Evolutionary conservation across 1,140 invertebrate genomes (phyloP).

Genomic region (Oncopodura yosiiana): DNA sequence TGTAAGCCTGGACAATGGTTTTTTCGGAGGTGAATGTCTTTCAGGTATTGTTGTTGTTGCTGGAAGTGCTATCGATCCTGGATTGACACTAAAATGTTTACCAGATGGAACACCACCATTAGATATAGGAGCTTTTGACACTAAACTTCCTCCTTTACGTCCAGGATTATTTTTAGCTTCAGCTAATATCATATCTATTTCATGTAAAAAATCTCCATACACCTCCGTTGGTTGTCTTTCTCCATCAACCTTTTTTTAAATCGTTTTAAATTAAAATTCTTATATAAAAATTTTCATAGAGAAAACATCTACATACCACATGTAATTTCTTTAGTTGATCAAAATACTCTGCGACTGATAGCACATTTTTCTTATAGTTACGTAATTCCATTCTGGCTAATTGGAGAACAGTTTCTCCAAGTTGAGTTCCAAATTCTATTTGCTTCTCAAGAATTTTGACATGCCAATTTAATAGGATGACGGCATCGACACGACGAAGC

Average conservation of each 20-base stretch:
- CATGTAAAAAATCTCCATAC: slow-evolving; percentile 60
- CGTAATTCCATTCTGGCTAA: slow-evolving; percentile 74
- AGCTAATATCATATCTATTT: slow-evolving; percentile 55
- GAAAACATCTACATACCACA: slow-evolving; percentile 56
- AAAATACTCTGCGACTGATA: slow-evolving; percentile 79
- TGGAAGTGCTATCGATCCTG: no score
- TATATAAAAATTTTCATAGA: neutral
- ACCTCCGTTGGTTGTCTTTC: slow-evolving; percentile 71
- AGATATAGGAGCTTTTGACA: neutral
- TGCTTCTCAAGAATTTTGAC: slow-evolving; percentile 72
- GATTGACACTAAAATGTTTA: neutral
- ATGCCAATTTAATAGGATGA: slow-evolving; percentile 72
- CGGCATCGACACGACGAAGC: slow-evolving; percentile 77
- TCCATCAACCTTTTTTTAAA: slow-evolving; percentile 57
- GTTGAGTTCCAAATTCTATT: slow-evolving; percentile 77
- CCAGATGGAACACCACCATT: neutral
- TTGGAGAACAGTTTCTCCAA: slow-evolving; percentile 73
- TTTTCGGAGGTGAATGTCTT: no score
- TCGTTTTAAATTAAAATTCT: slow-evolving; percentile 1
- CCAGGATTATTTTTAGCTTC: neutral
- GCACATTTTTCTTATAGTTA: slow-evolving; percentile 79
- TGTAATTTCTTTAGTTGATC: slow-evolving; percentile 73
- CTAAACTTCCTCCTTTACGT: neutral
- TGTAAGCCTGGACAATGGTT: no score
- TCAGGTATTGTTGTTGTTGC: neutral